A percentile compares a stretch with the other conserved stretches of the same genome.
These are phyloP conservation scores for Aurelia sp. DNA, from an alignment of 30 jellyfish, hydroid and myxozoan genomes.

Conservation along the genomic window DNA sequence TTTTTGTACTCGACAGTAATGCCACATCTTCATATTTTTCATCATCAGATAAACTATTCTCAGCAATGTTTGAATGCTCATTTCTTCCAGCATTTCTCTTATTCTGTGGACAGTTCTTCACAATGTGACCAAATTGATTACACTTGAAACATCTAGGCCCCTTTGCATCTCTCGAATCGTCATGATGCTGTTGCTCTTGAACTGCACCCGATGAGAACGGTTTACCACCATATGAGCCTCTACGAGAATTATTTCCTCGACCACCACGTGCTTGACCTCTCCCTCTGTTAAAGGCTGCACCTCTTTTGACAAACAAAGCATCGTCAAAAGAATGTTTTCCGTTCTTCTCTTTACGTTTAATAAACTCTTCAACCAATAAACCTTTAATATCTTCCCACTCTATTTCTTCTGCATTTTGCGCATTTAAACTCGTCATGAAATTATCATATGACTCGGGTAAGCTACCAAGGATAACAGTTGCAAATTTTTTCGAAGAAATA, in stretches of 20 bases:
- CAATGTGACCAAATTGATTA: conserved; percentile 49
- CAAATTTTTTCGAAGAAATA: conserved; percentile 40
- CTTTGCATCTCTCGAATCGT: conserved; percentile 27
- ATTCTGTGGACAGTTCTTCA: conserved; percentile 54
- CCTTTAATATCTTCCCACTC: no score
- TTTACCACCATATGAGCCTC: conserved; percentile 57
- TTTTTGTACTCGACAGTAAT: conserved; percentile 28
- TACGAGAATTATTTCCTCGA: conserved; percentile 52
- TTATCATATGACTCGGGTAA: conserved; percentile 49
- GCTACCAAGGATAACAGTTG: conserved; percentile 47
- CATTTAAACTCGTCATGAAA: conserved; percentile 51
- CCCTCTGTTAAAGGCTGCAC: conserved; percentile 42
- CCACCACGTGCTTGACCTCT: conserved; percentile 58
- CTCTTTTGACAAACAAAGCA: conserved; percentile 53
- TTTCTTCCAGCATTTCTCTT: conserved; percentile 39
- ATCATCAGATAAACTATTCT: conserved; percentile 32
- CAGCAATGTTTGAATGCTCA: conserved; percentile 59
- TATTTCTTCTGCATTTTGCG: conserved; percentile 46
- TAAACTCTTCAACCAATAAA: conserved; percentile 63
- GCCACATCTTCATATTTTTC: conserved; percentile 27
- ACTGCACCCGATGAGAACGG: conserved; percentile 20
- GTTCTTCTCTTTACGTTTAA: conserved; percentile 59
- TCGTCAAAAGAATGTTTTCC: conserved; percentile 36
- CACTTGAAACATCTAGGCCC: conserved; percentile 69
- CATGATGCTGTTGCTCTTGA: conserved; percentile 33